Evolutionary conservation across 2,888 invertebrate genomes (phyloP).

Genomic region (Operophtera brumata): DNA sequence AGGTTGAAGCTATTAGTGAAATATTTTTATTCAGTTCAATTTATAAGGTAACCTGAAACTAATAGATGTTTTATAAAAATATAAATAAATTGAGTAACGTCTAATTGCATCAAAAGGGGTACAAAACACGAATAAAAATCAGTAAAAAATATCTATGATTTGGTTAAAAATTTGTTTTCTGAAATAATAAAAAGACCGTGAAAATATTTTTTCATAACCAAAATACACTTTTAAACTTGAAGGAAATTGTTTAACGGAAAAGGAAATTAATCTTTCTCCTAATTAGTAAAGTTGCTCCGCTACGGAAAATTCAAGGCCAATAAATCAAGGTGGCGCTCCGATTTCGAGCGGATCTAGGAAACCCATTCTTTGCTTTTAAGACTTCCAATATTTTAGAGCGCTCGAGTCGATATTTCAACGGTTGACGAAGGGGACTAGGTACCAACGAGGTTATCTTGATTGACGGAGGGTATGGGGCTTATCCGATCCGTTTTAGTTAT

Average conservation of each 20-base stretch:
- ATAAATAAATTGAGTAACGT: too few relatives aligned
- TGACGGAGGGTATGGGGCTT: slow-evolving; percentile 24
- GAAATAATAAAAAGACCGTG: background rate
- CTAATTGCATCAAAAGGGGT: too few relatives aligned
- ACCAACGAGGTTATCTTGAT: slow-evolving; percentile 26
- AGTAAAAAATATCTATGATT: too few relatives aligned
- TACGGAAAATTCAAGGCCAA: slow-evolving; percentile 67
- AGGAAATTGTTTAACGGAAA: slow-evolving; percentile 74
- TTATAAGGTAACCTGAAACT: background rate
- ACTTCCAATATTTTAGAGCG: slow-evolving; percentile 27
- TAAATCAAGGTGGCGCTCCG: slow-evolving; percentile 73
- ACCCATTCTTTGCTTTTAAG: slow-evolving; percentile 30
- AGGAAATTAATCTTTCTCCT: slow-evolving; percentile 78
- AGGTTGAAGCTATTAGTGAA: background rate
- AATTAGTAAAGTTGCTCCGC: slow-evolving; percentile 75
- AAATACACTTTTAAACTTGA: slow-evolving; percentile 53
- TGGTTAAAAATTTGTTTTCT: too few relatives aligned
- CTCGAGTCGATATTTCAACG: slow-evolving; percentile 29
- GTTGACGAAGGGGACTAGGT: slow-evolving; percentile 25
- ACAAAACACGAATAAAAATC: too few relatives aligned
- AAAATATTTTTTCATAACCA: slow-evolving; percentile 46
- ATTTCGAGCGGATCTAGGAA: slow-evolving; percentile 23
- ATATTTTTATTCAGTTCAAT: background rate
- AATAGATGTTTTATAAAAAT: background rate
- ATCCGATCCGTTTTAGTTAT: slow-evolving; percentile 23